Base-by-base conservation (phyloP, 2,797 vertebrate genomes). In the Ficedula albicollis region DNA sequence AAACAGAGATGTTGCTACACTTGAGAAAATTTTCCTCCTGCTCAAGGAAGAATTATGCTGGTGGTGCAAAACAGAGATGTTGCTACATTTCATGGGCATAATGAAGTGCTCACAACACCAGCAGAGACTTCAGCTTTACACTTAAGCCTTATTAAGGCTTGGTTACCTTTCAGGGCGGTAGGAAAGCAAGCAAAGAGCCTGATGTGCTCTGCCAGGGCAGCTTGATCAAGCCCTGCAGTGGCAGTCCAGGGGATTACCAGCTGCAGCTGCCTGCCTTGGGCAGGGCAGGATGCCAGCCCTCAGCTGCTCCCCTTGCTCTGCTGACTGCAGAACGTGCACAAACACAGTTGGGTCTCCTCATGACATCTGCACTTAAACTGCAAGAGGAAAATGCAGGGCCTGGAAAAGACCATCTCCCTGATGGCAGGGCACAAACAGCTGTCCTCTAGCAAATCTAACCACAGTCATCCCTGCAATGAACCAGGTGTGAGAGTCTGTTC, bases 101-200 rank as follows among this genome's bases (percentile, higher is more conserved):
- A 95, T 52, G 80, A 97, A 5, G 78, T 76, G 88, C 83, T 96
- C 84, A 81, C 36, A 27, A 84, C 86, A 95, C 75, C 83, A 87
- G 93, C 84, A 94, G 91, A 91, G 70, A 64, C 54, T 66, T 62
- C 0, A n/a, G 77, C 54, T 97, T 93, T 41, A 36, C 8, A 43
- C 21, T 10, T 56, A 54, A 74, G 34, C 76, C 89, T 97, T 93
- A 93, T 73, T 90, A 92, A 95, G 60, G 87, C 82, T 93, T 59
- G 81, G 89, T 95, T 96, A 87, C 90, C 88, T 96, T 96, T 87
- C 74, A 73, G 73, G 67, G 81, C 55, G 83, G 32, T 54, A 84
- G 90, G 58, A 93, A 91, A 81, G 68, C 83, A 86, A 91, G 90
- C 66, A 34, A 3, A 70, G 49, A 89, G 80, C 54, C 76, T 3